Conservation (phyloP, 2,113 vertebrate species). For the Bujurquina vittata region DNA sequence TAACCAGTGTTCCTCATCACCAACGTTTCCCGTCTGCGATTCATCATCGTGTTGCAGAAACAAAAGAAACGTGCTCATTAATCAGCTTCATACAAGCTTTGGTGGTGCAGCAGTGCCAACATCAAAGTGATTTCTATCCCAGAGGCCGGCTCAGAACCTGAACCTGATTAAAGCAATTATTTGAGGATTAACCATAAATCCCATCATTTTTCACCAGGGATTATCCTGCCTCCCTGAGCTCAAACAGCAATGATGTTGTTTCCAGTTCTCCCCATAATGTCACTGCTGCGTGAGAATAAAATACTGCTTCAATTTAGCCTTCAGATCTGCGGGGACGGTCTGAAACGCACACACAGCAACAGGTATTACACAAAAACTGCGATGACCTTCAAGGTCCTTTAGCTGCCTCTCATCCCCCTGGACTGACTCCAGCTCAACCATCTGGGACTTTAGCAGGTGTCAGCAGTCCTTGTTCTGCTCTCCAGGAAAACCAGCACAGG, state of each 20-base stretch:
- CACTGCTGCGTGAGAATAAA: too few relatives aligned
- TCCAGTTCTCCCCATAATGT: neutral
- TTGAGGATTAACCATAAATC: slow-evolving; percentile 35
- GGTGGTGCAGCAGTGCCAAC: neutral
- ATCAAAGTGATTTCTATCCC: neutral
- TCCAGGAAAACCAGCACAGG: neutral
- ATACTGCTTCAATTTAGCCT: too few relatives aligned
- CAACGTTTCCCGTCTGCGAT: neutral
- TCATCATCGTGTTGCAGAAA: too few relatives aligned
- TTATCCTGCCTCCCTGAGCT: neutral
- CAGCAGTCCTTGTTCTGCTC: neutral
- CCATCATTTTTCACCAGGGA: neutral
- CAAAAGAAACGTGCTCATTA: neutral
- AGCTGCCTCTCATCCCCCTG: neutral
- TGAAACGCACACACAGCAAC: neutral
- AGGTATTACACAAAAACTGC: neutral
- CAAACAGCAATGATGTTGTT: neutral
- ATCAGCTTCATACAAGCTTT: neutral
- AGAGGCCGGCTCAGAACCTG: neutral
- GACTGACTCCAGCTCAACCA: neutral
- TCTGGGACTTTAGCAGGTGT: neutral
- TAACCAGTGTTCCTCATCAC: too few relatives aligned
- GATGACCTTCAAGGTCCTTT: too few relatives aligned
- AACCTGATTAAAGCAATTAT: neutral
- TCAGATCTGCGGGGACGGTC: neutral